Evolutionary conservation across 2,888 invertebrate species (phyloP).

Genomic region (Boloria euphrosyne): DNA sequence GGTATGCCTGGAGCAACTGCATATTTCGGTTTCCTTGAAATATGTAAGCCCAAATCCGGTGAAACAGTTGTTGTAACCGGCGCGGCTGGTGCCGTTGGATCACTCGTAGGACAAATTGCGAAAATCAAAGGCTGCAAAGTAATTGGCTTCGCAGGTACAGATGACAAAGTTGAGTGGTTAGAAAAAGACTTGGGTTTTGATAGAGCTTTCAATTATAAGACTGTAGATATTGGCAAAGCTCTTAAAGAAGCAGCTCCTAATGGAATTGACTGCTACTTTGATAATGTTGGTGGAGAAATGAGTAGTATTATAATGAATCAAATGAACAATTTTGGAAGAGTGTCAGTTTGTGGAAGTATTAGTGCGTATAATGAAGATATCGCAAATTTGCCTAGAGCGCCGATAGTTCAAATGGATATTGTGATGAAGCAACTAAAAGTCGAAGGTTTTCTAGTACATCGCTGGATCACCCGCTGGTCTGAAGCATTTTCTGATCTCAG

Average conservation of each 20-base stretch:
- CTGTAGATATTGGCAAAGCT: constrained; percentile 73
- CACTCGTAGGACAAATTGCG: constrained; percentile 88
- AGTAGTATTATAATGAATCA: constrained; percentile 81
- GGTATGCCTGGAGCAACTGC: constrained; percentile 89
- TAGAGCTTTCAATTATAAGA: constrained; percentile 88
- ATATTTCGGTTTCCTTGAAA: constrained; percentile 86
- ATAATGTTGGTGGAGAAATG: constrained; percentile 88
- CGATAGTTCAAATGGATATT: constrained; percentile 78
- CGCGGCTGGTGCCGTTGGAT: constrained; percentile 90
- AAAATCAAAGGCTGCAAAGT: constrained; percentile 85
- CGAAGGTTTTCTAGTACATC: constrained; percentile 82
- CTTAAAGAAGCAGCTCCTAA: constrained; percentile 85
- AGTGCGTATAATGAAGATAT: constrained; percentile 59
- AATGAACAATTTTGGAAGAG: constrained; percentile 76
- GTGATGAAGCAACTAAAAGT: constrained; percentile 83
- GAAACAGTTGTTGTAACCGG: constrained; percentile 87
- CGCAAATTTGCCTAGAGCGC: constrained; percentile 52
- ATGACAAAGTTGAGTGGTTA: constrained; percentile 87
- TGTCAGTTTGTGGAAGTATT: constrained; percentile 59
- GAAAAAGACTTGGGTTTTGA: constrained; percentile 86
- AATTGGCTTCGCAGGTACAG: constrained; percentile 87
- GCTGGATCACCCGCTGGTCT: constrained; percentile 80
- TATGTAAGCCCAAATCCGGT: constrained; percentile 86
- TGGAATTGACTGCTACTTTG: constrained; percentile 89
- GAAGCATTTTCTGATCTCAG: constrained; percentile 83